Conservation (phyloP, 2,113 vertebrate species). For the Aythya baeri region DNA sequence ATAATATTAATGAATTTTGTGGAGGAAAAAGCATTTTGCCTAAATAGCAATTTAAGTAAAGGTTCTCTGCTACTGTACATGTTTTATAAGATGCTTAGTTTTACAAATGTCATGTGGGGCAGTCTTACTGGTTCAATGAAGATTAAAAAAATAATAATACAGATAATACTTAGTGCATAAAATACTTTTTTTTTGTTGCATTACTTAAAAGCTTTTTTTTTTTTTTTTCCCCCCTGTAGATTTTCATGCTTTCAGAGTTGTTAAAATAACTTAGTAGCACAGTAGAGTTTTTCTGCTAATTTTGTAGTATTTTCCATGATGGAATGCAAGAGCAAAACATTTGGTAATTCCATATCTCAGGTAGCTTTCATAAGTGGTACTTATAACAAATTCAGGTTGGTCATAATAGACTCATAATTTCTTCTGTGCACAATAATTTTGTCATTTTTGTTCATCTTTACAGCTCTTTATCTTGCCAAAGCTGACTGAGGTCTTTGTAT, state of each 20-base stretch:
- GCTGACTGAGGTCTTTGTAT: background rate
- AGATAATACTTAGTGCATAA: background rate
- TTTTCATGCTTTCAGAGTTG: background rate
- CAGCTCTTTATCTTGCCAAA: background rate
- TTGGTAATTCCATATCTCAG: background rate
- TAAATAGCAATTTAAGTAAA: background rate
- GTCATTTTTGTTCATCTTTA: background rate
- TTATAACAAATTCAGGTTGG: background rate
- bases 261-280: background rate
- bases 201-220: background rate
- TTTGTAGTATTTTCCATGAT: background rate
- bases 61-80: background rate
- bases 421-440: background rate
- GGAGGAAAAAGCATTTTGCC: background rate
- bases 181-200: background rate
- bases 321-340: background rate
- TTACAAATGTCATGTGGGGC: background rate
- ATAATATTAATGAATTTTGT: background rate
- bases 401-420: background rate
- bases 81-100: background rate
- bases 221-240: background rate
- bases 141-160: background rate
- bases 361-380: background rate
- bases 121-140: background rate
- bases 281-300: background rate